Percentiles rank a stretch among this genome's conserved stretches.
These are phyloP conservation scores for Agelastica alni DNA, from an alignment of 2,888 invertebrate species.

Conservation along the genomic window DNA sequence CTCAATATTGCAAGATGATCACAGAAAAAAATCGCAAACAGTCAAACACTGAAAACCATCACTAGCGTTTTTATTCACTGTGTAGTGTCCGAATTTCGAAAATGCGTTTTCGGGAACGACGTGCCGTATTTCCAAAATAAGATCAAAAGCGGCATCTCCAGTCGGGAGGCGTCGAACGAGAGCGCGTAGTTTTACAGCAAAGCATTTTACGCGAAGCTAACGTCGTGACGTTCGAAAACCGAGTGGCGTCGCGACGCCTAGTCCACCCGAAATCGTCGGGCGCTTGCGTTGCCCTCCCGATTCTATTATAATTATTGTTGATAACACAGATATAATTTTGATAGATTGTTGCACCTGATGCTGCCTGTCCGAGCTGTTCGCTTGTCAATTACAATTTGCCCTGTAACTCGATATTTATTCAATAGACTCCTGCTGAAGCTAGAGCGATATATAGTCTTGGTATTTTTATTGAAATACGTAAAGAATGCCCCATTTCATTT, in stretches of 20 bases:
- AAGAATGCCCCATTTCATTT: too few relatives aligned
- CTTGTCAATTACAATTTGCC: conserved; percentile 24
- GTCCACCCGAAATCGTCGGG: conserved; percentile 43
- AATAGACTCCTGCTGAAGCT: neutral
- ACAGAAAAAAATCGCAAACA: conserved; percentile 11
- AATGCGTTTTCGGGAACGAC: neutral
- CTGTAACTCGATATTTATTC: conserved; percentile 23
- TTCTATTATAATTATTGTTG: conserved; percentile 52
- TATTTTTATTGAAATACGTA: conserved; percentile 9
- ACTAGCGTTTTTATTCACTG: conserved; percentile 5
- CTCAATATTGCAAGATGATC: conserved; percentile 9
- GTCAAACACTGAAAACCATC: conserved; percentile 10
- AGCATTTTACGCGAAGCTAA: conserved; percentile 45
- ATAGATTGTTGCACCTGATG: conserved; percentile 37
- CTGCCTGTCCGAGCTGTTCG: conserved; percentile 20
- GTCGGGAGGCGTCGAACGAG: conserved; percentile 45
- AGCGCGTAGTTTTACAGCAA: conserved; percentile 41
- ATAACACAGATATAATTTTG: conserved; percentile 46
- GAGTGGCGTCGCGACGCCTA: conserved; percentile 51
- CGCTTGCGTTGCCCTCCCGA: conserved; percentile 51
- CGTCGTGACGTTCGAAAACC: conserved; percentile 43
- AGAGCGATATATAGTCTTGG: conserved; percentile 7
- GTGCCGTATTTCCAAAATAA: neutral
- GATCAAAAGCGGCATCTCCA: conserved; percentile 25
- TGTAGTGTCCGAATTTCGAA: conserved; percentile 1